Percentiles rank a stretch among this genome's conserved stretches.
These are phyloP conservation scores for Drosophila pectinifera DNA, from an alignment of 1,140 invertebrate genomes.

Conservation along the genomic window DNA sequence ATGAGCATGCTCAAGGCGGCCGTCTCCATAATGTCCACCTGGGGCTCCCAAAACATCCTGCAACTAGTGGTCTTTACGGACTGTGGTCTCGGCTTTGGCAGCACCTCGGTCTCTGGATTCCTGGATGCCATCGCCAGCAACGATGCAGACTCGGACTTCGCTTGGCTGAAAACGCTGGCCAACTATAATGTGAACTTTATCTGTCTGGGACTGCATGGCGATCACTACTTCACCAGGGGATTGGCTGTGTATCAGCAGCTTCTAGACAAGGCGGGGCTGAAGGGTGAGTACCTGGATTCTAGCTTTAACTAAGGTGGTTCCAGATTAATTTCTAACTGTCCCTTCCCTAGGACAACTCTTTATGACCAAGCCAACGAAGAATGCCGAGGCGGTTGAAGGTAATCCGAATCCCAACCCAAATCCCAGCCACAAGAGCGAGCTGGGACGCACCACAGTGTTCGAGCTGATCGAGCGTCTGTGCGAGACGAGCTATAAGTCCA, in stretches of 20 bases:
- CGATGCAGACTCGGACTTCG: constrained; percentile 78
- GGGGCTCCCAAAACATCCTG: constrained; percentile 76
- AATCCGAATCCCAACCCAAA: constrained; percentile 12
- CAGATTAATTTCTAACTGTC: neutral
- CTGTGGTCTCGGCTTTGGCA: constrained; percentile 79
- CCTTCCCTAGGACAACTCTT: constrained; percentile 63
- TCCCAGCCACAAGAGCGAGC: constrained; percentile 85
- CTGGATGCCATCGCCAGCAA: constrained; percentile 54
- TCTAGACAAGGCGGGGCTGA: constrained; percentile 63
- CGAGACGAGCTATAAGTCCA: constrained; percentile 92
- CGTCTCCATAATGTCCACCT: constrained; percentile 69
- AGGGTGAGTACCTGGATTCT: constrained; percentile 38
- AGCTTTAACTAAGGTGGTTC: neutral
- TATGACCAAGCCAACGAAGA: constrained; percentile 68
- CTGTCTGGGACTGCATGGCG: constrained; percentile 87
- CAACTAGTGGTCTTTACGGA: constrained; percentile 81
- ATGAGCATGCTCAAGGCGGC: constrained; percentile 69
- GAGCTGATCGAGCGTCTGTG: constrained; percentile 90
- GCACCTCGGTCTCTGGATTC: constrained; percentile 63
- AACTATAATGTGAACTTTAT: constrained; percentile 91
- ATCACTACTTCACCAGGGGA: constrained; percentile 85
- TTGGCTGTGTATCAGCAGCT: constrained; percentile 72
- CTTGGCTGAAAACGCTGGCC: constrained; percentile 91
- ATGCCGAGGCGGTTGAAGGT: constrained; percentile 26
- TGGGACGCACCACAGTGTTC: constrained; percentile 85